Evolutionary conservation across 1,140 invertebrate species (phyloP), one percentile per base, ranked within the genome.

Genomic region (Amyelois transitella): DNA sequence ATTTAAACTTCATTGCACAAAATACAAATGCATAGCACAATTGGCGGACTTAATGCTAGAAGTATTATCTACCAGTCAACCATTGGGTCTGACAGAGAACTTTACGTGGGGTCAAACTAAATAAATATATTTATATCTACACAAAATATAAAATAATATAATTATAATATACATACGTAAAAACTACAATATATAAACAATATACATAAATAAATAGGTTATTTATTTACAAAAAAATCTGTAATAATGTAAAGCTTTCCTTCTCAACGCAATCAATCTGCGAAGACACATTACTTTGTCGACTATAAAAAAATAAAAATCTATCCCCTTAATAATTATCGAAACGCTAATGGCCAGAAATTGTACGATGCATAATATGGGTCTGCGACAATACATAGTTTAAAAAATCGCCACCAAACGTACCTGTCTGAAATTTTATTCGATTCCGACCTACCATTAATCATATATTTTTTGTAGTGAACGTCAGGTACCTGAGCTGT

Each of bases 391-490:
- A 68, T 70, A 60, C 53, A n/a, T n/a, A n/a, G n/a, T n/a, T 67
- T 75, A 79, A 79, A 80, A 77, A 81, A 76, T 80, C 62, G 65
- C 68, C 70, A 72, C 60, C 58, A 53, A 58, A 50, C 57, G 62
- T 75, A 77, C 75, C 79, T 80, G 77, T 55, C 56, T 49, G 54
- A 74, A 68, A 78, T 81, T n/a, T n/a, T 72, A 78, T 78, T 75
- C 75, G 71, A 82, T 80, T 74, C 65, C 53, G 51, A 75, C 74
- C 75, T 69, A 38, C 70, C 75, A 82, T 82, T 82, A 79, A 82
- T 82, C 79, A 82, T 80, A n/a, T n/a, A 79, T 82, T 82, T 82
- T 82, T 82, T 82, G 77, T 73, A 62, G 43, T n/a, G 43, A 56
- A 62, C 66, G 58, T 70, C 71, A 74, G 71, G 75, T 80, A 79